phyloP scores from a whole-genome alignment of 2,888 invertebrate species.

The Nomada ruficornis region DNA sequence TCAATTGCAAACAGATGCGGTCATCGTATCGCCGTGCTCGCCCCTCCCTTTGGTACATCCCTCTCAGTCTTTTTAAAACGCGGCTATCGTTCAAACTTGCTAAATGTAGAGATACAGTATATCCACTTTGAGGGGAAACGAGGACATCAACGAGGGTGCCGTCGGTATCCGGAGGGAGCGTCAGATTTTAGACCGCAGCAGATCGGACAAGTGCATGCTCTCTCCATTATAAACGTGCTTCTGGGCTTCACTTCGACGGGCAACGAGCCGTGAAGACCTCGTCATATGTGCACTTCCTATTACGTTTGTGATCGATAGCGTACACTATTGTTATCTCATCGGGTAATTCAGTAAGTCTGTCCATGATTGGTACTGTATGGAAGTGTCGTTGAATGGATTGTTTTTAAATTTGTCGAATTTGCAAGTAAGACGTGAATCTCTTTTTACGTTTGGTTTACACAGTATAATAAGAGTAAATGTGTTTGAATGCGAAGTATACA shows the following conservation, averaged over 20 bases:
- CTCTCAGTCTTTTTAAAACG: slow-evolving; percentile 58
- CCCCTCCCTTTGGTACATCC: slow-evolving; percentile 37
- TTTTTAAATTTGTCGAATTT: no score
- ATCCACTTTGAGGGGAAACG: slow-evolving; percentile 73
- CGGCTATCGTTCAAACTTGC: slow-evolving; percentile 79
- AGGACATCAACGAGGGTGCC: slow-evolving; percentile 71
- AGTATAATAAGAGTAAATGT: no score
- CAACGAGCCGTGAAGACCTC: slow-evolving; percentile 81
- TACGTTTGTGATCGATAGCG: slow-evolving; percentile 64
- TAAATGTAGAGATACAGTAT: slow-evolving; percentile 73
- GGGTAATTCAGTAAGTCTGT: slow-evolving; percentile 12
- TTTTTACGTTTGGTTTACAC: no score
- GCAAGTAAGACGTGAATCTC: no score
- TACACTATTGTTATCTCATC: slow-evolving; percentile 37
- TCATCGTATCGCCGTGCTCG: slow-evolving; percentile 58
- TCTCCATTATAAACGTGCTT: slow-evolving; percentile 73
- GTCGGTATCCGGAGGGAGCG: slow-evolving; percentile 72
- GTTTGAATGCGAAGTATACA: no score
- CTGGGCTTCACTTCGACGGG: slow-evolving; percentile 68
- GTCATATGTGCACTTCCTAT: slow-evolving; percentile 79
- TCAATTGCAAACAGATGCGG: slow-evolving; percentile 83
- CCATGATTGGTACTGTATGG: not conserved
- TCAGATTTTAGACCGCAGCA: slow-evolving; percentile 80
- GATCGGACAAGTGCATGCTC: slow-evolving; percentile 78
- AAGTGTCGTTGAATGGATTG: not conserved